A percentile compares a stretch with the other conserved stretches of the same genome.
These are phyloP conservation scores for Sycobia sp. DNA, from an alignment of 1,140 invertebrate genomes.

Conservation along the genomic window DNA sequence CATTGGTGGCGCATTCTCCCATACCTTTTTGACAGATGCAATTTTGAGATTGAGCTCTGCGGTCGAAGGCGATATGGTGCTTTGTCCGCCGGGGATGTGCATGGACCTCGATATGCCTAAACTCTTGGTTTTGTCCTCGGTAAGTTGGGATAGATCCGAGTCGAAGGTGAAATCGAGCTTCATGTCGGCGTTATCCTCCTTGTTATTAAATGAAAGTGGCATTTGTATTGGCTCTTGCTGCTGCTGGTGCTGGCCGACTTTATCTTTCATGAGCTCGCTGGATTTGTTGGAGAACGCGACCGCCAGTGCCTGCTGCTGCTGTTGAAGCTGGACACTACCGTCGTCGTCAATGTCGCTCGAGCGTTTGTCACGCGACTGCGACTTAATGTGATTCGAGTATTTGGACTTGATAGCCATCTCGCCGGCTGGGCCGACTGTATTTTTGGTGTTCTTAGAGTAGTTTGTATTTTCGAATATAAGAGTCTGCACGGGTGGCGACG, in stretches of 20 bases:
- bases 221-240: slow-evolving; percentile 66
- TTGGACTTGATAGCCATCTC: slow-evolving; percentile 61
- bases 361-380: slow-evolving; percentile 55
- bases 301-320: slow-evolving; percentile 55
- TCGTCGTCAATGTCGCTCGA: slow-evolving; percentile 51
- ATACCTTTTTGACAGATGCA: slow-evolving; percentile 90
- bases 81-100: slow-evolving; percentile 64
- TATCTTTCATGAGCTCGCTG: slow-evolving; percentile 64
- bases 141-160: slow-evolving; percentile 75
- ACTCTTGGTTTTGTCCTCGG: slow-evolving; percentile 74
- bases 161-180: slow-evolving; percentile 91
- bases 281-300: slow-evolving; percentile 68
- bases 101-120: slow-evolving; percentile 70
- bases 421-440: slow-evolving; percentile 39
- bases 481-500: slow-evolving; percentile 81
- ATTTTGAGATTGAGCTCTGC: slow-evolving; percentile 94
- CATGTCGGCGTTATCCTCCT: slow-evolving; percentile 83
- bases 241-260: slow-evolving; percentile 38
- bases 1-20: slow-evolving; percentile 74
- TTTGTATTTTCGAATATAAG: slow-evolving; percentile 93
- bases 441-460: slow-evolving; percentile 67
- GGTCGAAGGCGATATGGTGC: slow-evolving; percentile 73
- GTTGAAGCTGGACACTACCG: slow-evolving; percentile 44
- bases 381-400: slow-evolving; percentile 60
- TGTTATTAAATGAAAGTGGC: slow-evolving; percentile 67